phyloP scores from a whole-genome alignment of 2,797 vertebrate genomes.

The Karalla daura region DNA sequence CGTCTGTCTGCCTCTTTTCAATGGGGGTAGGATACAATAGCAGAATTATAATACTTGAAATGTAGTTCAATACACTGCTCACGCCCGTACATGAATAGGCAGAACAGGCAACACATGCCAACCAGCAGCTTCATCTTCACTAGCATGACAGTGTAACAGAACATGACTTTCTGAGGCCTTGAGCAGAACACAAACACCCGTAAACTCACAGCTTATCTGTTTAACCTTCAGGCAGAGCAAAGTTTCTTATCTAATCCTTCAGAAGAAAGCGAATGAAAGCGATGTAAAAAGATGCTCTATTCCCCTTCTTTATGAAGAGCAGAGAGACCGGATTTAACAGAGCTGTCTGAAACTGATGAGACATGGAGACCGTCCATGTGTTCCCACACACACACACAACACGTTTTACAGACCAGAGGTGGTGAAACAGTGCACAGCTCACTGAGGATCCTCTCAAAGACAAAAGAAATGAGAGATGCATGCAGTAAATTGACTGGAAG shows the following conservation, averaged over 20 bases:
- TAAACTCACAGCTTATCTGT: too few species aligned
- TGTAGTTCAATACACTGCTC: background rate
- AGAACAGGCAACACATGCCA: too few species aligned
- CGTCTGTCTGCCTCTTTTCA: background rate
- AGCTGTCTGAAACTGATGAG: background rate
- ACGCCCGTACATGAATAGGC: too few species aligned
- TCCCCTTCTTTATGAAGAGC: background rate
- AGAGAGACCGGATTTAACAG: background rate
- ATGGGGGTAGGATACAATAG: background rate
- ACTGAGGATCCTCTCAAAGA: background rate
- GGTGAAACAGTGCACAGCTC: background rate
- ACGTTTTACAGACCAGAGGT: constrained; percentile 9
- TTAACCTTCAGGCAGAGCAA: background rate
- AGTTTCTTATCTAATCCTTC: background rate
- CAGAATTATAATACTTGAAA: background rate
- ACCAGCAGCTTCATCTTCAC: too few species aligned
- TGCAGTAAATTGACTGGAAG: too few species aligned
- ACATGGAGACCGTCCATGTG: background rate
- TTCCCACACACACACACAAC: constrained; percentile 11
- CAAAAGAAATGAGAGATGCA: background rate
- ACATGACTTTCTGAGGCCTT: too few species aligned
- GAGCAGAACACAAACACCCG: too few species aligned
- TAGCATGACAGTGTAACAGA: too few species aligned
- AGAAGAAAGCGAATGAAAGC: background rate
- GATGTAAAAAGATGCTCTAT: background rate